Evolutionary conservation across 2,113 vertebrate genomes (phyloP), one percentile per base, ranked within the genome.

Genomic region (Mirza zaza): DNA sequence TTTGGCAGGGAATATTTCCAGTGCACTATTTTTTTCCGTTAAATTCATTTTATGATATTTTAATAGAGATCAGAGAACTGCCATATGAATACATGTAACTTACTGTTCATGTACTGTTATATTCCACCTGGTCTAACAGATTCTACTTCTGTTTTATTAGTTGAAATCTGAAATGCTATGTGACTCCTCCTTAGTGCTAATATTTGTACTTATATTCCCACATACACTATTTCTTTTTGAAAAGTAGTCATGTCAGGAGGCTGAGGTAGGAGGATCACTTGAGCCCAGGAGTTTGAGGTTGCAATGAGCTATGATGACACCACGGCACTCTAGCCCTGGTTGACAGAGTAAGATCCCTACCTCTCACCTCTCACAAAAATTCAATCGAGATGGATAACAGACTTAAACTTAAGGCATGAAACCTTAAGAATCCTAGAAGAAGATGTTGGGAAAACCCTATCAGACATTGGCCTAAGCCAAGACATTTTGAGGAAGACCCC

Each of bases 21-120:
- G 68, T 11, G 27, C 18, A 73, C 21, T 27, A 25, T 27, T 42
- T 21, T 45, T 96, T 94, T 76, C n/a, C 21, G 17, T 90, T 85
- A 94, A 86, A 80, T 95, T 89, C 77, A 79, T 42, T 21, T 94
- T 87, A 83, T 63, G 18, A 45, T 29, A 36, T 48, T 94, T 48
- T 67, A 95, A 96, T 93, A 86, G 52, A 25, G 39, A 93, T 94
- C 59, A 23, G 39, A 70, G 50, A 61, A 48, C 9, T 39, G 36
- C 61, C 36, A 68, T 57, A 50, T 59, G 61, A 89, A 82, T 82
- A 57, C 1, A 36, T 82, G 42, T 20, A 76, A 94, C 55, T 39
- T 93, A 77, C 59, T 65, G 71, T 90, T 81, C 85, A 84, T 77
- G 82, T 39, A 63, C 29, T 55, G 15, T 55, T 71, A 27, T 59